phyloP scores from a whole-genome alignment of 2,113 vertebrate species.

The Oryzias melastigma region DNA sequence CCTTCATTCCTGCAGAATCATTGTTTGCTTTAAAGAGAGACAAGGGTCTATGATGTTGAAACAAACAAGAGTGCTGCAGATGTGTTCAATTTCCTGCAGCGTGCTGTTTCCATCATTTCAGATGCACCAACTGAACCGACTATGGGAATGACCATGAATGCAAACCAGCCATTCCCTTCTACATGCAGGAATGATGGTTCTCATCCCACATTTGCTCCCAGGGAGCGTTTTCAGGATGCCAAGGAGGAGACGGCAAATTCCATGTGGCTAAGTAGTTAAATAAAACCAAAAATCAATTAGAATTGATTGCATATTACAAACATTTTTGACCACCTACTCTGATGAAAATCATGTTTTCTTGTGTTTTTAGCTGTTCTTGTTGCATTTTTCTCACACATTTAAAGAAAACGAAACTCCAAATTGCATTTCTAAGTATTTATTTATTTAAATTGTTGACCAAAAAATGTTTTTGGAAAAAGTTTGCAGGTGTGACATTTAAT shows the following conservation, averaged over 20 bases:
- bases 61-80: conserved; percentile 63
- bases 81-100: conserved; percentile 70
- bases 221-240: conserved; percentile 26
- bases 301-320: conserved; percentile 22
- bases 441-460: no score
- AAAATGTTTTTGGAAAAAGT: no score
- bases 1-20: neutral
- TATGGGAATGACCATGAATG: conserved; percentile 63
- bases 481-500: no score
- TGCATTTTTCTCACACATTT: no score
- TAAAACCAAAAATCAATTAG: conserved; percentile 13
- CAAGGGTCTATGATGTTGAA: conserved; percentile 32
- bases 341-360: neutral
- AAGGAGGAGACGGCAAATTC: conserved; percentile 19
- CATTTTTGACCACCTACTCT: neutral
- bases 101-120: conserved; percentile 69
- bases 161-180: conserved; percentile 57
- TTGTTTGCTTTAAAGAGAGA: conserved; percentile 15
- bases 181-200: conserved; percentile 51
- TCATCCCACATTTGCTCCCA: conserved; percentile 53
- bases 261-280: conserved; percentile 8
- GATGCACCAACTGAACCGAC: conserved; percentile 53
- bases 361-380: conserved; percentile 1
- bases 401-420: no score
- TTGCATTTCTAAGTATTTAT: no score